Conservation (phyloP, 2,888 invertebrate genomes). For the Chaetoderma sp. region DNA sequence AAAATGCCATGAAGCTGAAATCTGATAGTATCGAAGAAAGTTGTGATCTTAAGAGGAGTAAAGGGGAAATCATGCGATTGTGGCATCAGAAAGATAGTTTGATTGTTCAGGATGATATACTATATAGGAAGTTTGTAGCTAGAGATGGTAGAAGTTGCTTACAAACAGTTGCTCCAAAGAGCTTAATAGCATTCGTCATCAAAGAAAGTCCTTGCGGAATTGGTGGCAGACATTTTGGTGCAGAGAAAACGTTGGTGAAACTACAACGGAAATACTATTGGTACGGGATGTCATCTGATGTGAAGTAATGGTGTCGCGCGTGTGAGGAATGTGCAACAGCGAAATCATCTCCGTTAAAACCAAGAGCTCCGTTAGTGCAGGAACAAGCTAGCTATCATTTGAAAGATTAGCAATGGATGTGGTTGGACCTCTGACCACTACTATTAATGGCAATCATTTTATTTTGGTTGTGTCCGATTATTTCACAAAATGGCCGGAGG, state of each 20-base stretch:
- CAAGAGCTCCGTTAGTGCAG: constrained; percentile 4
- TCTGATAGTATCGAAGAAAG: too few relatives aligned
- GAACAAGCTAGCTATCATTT: constrained; percentile 8
- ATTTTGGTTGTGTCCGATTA: constrained; percentile 29
- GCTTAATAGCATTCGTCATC: not conserved
- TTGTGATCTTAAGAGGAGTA: too few relatives aligned
- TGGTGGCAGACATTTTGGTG: constrained; percentile 23
- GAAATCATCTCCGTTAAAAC: not conserved
- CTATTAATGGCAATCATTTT: constrained; percentile 14
- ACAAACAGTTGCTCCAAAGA: not conserved
- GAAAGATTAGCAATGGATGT: constrained; percentile 24
- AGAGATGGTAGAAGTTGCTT: not conserved
- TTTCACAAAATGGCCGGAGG: constrained; percentile 32
- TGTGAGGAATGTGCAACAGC: not conserved
- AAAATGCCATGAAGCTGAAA: not conserved
- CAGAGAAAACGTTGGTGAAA: not conserved
- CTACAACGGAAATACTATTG: constrained; percentile 7
- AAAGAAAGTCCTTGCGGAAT: constrained; percentile 4
- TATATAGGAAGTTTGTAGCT: not conserved
- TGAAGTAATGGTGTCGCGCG: constrained; percentile 15
- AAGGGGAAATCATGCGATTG: not conserved
- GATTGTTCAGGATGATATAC: not conserved
- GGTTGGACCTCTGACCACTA: constrained; percentile 20
- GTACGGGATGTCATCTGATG: constrained; percentile 16
- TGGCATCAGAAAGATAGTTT: not conserved